Conservation (phyloP, 2,888 invertebrate species). For the Argynnis bischoffii region DNA sequence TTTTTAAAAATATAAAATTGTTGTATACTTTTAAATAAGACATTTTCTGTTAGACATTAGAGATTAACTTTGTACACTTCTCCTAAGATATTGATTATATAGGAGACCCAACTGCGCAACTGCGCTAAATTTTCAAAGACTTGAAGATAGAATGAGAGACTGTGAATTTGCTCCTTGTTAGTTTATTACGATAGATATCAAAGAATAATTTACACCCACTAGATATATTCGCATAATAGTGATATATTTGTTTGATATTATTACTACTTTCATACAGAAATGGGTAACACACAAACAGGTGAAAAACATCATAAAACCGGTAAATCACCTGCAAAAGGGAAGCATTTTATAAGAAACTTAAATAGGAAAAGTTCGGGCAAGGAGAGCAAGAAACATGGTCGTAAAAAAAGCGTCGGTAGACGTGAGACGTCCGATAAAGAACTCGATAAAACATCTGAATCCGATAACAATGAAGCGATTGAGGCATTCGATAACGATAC, state of each 20-base stretch:
- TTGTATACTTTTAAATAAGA: too few species aligned
- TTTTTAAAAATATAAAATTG: too few species aligned
- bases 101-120: conserved; percentile 27
- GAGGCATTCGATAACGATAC: conserved; percentile 76
- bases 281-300: conserved; percentile 82
- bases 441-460: conserved; percentile 75
- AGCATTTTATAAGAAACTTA: conserved; percentile 79
- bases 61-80: conserved; percentile 2
- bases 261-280: conserved; percentile 46
- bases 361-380: conserved; percentile 70
- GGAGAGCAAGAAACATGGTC: conserved; percentile 70
- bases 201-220: background rate
- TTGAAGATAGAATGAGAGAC: conserved; percentile 21
- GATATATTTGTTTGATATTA: background rate
- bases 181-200: conserved; percentile 7
- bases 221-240: conserved; percentile 1
- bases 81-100: conserved; percentile 34
- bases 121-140: conserved; percentile 22
- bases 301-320: conserved; percentile 78
- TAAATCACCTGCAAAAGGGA: conserved; percentile 82
- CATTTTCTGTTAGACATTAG: too few species aligned
- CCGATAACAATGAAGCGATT: conserved; percentile 73
- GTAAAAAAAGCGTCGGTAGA: conserved; percentile 69
- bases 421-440: conserved; percentile 65
- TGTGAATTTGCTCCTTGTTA: conserved; percentile 7